Evolutionary conservation across 2,888 invertebrate species (phyloP).

Genomic region (Drosophila flavopinicola): DNA sequence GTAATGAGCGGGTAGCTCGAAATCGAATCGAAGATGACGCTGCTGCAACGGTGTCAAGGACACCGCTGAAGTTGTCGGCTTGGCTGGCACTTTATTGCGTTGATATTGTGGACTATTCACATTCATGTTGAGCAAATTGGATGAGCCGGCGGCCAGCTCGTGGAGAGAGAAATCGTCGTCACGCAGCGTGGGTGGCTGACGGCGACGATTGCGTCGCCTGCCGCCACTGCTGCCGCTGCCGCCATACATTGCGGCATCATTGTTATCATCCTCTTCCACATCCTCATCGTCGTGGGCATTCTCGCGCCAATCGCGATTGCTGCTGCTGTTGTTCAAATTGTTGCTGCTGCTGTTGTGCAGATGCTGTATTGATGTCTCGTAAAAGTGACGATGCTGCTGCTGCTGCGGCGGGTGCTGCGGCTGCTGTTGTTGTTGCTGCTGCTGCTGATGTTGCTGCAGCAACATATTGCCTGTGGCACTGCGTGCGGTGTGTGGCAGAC

Average conservation of each 20-base stretch:
- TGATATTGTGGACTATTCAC: conserved; percentile 82
- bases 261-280: conserved; percentile 70
- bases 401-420: conserved; percentile 50
- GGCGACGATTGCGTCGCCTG: conserved; percentile 60
- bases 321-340: conserved; percentile 69
- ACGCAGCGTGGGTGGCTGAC: conserved; percentile 37
- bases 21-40: conserved; percentile 68
- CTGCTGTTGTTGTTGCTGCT: conserved; percentile 52
- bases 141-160: conserved; percentile 42
- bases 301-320: conserved; percentile 71
- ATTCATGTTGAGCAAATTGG: conserved; percentile 81
- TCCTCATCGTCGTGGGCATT: conserved; percentile 66
- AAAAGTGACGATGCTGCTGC: conserved; percentile 62
- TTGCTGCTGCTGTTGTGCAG: conserved; percentile 61
- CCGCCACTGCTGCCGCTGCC: conserved; percentile 25
- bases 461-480: conserved; percentile 27
- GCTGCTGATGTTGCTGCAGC: conserved; percentile 55
- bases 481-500: conserved; percentile 37
- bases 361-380: conserved; percentile 62
- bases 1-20: conserved; percentile 66
- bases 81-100: conserved; percentile 81
- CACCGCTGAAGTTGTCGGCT: conserved; percentile 65
- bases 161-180: conserved; percentile 46
- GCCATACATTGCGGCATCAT: conserved; percentile 56
- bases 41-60: conserved; percentile 60